A percentile compares a stretch with the other conserved stretches of the same genome.
phyloP scores from a whole-genome alignment of 2,888 invertebrate genomes.

The Tetranychus truncatus region DNA sequence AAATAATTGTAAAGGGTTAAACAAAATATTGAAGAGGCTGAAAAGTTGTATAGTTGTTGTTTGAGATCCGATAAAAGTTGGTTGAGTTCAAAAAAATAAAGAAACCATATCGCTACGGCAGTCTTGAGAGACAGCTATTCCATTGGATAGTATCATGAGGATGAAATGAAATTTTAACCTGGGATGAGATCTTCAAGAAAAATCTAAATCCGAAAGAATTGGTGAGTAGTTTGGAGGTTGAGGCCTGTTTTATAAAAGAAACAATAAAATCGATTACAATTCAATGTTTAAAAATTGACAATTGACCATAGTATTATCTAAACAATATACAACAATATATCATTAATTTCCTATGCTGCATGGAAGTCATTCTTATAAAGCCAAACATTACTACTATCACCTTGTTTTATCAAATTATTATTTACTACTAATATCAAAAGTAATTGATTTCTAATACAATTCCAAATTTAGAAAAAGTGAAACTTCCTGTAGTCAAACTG shows the following conservation, averaged over 20 bases:
- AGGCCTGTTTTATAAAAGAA: constrained; percentile 4
- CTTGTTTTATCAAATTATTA: no score
- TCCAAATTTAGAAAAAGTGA: no score
- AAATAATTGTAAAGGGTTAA: not conserved
- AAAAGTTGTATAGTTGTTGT: not conserved
- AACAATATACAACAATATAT: no score
- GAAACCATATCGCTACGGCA: constrained; percentile 1
- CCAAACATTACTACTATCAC: no score
- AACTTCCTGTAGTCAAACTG: no score
- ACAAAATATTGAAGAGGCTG: not conserved
- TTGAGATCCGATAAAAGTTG: not conserved
- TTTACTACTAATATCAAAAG: no score
- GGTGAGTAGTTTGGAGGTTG: constrained; percentile 6
- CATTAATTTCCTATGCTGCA: no score
- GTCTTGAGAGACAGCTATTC: not conserved
- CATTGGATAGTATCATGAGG: not conserved
- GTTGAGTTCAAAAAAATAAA: not conserved
- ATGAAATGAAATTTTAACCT: not conserved
- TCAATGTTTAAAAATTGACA: no score
- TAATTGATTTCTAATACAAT: no score
- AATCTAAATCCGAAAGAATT: not conserved
- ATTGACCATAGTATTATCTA: no score
- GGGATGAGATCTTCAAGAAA: not conserved
- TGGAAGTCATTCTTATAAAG: no score
- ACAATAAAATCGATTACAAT: not conserved